Evolutionary conservation across 2,113 vertebrate species (phyloP).

Genomic region (Microcebus jonahi): DNA sequence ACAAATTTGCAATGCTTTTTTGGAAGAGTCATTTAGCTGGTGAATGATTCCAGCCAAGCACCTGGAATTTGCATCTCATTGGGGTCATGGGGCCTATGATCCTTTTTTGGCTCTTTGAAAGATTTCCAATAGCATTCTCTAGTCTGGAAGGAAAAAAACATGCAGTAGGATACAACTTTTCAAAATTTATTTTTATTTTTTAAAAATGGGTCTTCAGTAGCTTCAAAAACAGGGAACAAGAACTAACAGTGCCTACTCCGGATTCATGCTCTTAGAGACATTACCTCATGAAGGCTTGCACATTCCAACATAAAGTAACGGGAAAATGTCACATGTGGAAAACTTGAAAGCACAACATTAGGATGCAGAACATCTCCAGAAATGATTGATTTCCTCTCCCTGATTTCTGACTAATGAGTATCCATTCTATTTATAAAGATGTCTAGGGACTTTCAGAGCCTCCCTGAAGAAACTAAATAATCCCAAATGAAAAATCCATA

Average conservation of each 20-base stretch:
- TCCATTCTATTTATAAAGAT: slow-evolving; percentile 38
- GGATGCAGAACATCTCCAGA: slow-evolving; percentile 9
- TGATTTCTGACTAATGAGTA: not conserved
- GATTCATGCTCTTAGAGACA: not conserved
- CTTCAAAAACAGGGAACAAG: not conserved
- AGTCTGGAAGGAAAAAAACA: not conserved
- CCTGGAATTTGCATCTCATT: not conserved
- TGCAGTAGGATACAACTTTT: not conserved
- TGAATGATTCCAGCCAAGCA: not conserved
- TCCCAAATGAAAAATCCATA: slow-evolving; percentile 60
- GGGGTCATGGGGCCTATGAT: not conserved
- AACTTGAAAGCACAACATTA: not conserved
- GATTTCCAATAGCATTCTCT: not conserved
- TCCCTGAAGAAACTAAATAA: slow-evolving; percentile 45
- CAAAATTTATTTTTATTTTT: not conserved
- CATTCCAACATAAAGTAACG: not conserved
- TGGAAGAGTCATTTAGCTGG: not conserved
- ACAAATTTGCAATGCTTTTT: not conserved
- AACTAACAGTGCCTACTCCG: not conserved
- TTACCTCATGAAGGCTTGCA: not conserved
- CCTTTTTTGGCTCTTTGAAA: not conserved
- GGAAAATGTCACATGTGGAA: not conserved
- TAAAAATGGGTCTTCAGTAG: not conserved
- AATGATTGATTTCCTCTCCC: slow-evolving; percentile 14
- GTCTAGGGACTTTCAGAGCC: not conserved